Base-by-base conservation (phyloP, 2,797 vertebrate genomes). In the Argyrosomus regius region DNA sequence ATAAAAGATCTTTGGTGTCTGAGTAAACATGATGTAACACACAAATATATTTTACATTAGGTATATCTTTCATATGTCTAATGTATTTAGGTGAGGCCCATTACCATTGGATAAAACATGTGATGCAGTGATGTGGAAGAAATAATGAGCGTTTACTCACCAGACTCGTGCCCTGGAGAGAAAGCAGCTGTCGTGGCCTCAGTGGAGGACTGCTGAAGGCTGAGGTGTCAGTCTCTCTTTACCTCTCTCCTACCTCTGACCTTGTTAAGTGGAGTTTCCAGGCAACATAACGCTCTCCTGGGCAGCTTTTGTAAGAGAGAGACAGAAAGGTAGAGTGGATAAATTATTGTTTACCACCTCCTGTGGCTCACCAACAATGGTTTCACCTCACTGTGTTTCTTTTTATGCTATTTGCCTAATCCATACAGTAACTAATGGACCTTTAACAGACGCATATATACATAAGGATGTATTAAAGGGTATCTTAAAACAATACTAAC, bases 241-340 rank as follows among this genome's bases (percentile, higher is more conserved):
- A 59, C 28, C 64, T 59, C 58, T 58, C 64, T 66, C 53, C 61
- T 76, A n/a, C 16, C 48, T 57, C 73, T 83, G 84, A 81, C 84
- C 86, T 85, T 48, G 69, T 88, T 87, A 78, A 80, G 31, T 13
- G 28, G 48, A 84, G 87, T 90, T 74, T 86, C 78, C 77, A 49
- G 64, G 87, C 76, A 90, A 90, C 89, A 73, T 6, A 74, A 87
- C 20, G 22, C 77, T 82, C 81, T 76, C 68, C 68, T 39, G 70
- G 80, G 69, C 56, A 64, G 58, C 26, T 71, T 58, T 59, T 69
- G 83, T 80, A 46, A 80, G 52, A 68, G 65, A 66, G 66, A 58
- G 65, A 75, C 50, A 76, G 59, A 67, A 53, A 52, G 71, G 46
- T 11, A 16, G 43, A 28, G 14, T 10, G 41, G 49, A 68, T 41